Conservation (phyloP, 2,113 vertebrate genomes). For the Cochlearius cochlearius region DNA sequence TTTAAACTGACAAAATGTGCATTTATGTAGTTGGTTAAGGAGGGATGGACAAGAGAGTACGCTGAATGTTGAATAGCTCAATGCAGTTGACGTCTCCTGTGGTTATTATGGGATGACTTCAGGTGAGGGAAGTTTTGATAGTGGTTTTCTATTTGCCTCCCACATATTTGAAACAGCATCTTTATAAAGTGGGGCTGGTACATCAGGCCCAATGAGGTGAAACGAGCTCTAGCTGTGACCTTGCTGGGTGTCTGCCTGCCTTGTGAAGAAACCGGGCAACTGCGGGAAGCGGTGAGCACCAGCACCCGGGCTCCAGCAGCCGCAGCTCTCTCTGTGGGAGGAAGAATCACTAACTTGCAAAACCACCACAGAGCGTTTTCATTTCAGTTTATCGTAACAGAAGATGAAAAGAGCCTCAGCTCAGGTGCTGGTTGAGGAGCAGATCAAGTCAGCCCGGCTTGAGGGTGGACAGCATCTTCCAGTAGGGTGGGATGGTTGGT, state of each 20-base stretch:
- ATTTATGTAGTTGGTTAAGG: not conserved
- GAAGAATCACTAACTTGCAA: not conserved
- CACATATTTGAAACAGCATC: not conserved
- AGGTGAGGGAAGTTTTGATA: not conserved
- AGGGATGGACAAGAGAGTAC: not conserved
- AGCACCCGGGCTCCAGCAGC: not conserved
- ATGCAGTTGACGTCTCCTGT: not conserved
- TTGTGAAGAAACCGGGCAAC: not conserved
- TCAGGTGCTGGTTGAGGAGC: not conserved
- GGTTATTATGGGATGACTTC: not conserved
- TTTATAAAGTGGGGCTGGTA: not conserved
- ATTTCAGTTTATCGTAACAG: not conserved
- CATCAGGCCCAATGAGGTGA: not conserved
- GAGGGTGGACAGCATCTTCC: not conserved
- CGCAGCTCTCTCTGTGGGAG: rapidly evolving
- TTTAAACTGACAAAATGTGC: not conserved
- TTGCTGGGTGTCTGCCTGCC: not conserved
- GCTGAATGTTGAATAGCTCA: not conserved
- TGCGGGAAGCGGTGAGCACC: rapidly evolving
- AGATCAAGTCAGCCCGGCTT: not conserved
- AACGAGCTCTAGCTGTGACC: not conserved
- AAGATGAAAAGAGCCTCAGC: not conserved
- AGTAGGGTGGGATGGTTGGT: not conserved
- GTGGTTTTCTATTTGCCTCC: not conserved
- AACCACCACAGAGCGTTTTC: not conserved